Evolutionary conservation across 1,140 invertebrate species (phyloP), one percentile per base, ranked within the genome.

Genomic region (Halesus radiatus): DNA sequence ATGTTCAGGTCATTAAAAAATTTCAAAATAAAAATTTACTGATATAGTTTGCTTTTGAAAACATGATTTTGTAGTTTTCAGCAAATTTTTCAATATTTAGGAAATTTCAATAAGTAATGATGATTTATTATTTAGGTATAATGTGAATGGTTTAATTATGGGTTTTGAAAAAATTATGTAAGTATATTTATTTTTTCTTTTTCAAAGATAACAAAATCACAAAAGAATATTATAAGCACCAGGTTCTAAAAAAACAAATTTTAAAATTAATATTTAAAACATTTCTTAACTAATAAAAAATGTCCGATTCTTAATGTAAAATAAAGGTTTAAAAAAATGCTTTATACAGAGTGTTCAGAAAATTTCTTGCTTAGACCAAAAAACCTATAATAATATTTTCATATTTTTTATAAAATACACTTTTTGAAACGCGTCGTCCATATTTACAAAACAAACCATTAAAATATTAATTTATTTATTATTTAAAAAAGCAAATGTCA

Each of bases 401-500:
- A 56, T 56, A 56, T 56, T 22, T 56, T 22, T 7, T 56, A 56
- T 56, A 56, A 56, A 56, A 56, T 56, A 56, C 54, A 56, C 54
- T 56, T 56, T 56, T 56, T 18, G 20, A 56, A 56, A 56, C 54
- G 20, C 54, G 54, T 56, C 54, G 20, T 56, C 54, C 54, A 56
- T 56, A 56, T 56, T n/a, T 56, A 56, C 54, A 45, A 56, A 56
- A 56, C 54, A 56, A 56, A 56, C n/a, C n/a, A 56, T 56, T 56
- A 56, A 8, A 56, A 56, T 66, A 66, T 32, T 23, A 23, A 66
- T 66, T 66, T 32, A 66, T 66, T 26, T 66, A 26, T 66, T 26
- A n/a, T 22, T 22, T 29, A 26, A 66, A 64, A 20, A 66, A 29
- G 6, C 16, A 74, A 75, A 29, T 60, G 56, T 72, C 70, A 79